Base-by-base conservation (phyloP, 2,888 invertebrate species). In the Anoplius nigerrimus region DNA sequence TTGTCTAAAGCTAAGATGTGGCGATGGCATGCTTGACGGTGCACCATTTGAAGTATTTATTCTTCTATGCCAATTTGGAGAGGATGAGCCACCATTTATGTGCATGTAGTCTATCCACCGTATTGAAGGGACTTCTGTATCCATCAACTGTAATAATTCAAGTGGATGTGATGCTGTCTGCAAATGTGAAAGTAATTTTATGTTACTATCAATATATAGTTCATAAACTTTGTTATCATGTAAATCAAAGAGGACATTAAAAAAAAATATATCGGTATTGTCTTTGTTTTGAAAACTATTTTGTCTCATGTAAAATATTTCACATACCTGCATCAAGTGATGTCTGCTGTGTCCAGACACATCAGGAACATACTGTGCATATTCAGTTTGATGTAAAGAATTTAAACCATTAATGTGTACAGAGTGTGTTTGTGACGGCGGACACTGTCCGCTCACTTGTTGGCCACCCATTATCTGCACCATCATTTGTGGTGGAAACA, bases 381-480 rank as follows among this genome's bases (percentile, higher is more conserved):
- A 83, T 61, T 87, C 85, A 22, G 76, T 72, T 55, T 82, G 87
- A 67, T 81, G 83, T 45, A 79, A 72, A 34, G 76, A 71, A 67
- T 74, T 82, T 62, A 82, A 73, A 72, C 79, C 80, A 64, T 81
- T 82, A 56, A 76, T 64, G 69, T 84, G 84, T 65, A 81, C 66
- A 52, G 82, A 43, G 34, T 82, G 84, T 70, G 78, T 74, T 72
- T 82, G 84, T 52, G 79, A 27, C 34, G 82, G 78, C 60, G 82
- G 74, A 78, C 80, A 83, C 60, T 86, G 87, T 75, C 83, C 80
- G 74, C 80, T 84, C 62, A 83, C 75, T 76, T 86, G 87, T 68
- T 86, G 87, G 73, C 80, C 80, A 78, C 83, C 82, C 72, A 85
- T 80, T 78, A 87, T 79, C 74, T 88, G 87, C 72, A 87, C 84